Base-by-base conservation (phyloP, 2,888 invertebrate genomes). In the Drosophila engyochracea region DNA sequence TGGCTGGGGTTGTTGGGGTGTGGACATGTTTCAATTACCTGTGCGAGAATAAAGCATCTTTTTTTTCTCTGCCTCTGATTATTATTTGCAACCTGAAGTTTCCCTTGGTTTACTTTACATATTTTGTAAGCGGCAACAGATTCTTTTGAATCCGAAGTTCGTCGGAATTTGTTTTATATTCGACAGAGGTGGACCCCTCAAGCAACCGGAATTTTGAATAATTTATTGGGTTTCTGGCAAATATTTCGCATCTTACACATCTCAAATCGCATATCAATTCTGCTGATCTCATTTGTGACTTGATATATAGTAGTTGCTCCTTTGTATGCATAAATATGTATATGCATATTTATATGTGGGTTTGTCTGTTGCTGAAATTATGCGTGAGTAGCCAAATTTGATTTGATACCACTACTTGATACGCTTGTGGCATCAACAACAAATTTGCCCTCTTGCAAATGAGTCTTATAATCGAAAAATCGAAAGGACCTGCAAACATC, bases 121-220 rank as follows among this genome's bases (percentile, higher is more conserved):
- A 64, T 63, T 60, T 63, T 35, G 53, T 44, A 22, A 31, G 25
- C 16, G 33, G 47, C 44, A 52, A 41, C 62, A 65, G 62, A 63
- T 74, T 70, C 66, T 61, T 71, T 58, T 63, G 28, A 67, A 70
- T 16, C 3, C 10, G 33, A 60, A 49, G 19, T 25, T 19, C 0
- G 28, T n/a, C 16, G 14, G 39, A n/a, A 22, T 37, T 22, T 49
- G 22, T 64, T 30, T 44, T 41, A 30, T 59, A 54, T 33, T 14
- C 6, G 41, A 19, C 22, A 49, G 30, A 57, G 10, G n/a, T 35
- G 35, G 28, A 25, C 55, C 57, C 69, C 61, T 54, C 49, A 58
- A 70, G 66, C 55, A 60, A 68, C 37, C 51, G 54, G 35, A 72
- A 64, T 74, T 81, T 68, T 76, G 88, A 85, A 87, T 85, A 73